A percentile compares a stretch with the other conserved stretches of the same genome.
Evolutionary conservation across 2,797 vertebrate species (phyloP).

Genomic region (Chaenodraco wilsoni): DNA sequence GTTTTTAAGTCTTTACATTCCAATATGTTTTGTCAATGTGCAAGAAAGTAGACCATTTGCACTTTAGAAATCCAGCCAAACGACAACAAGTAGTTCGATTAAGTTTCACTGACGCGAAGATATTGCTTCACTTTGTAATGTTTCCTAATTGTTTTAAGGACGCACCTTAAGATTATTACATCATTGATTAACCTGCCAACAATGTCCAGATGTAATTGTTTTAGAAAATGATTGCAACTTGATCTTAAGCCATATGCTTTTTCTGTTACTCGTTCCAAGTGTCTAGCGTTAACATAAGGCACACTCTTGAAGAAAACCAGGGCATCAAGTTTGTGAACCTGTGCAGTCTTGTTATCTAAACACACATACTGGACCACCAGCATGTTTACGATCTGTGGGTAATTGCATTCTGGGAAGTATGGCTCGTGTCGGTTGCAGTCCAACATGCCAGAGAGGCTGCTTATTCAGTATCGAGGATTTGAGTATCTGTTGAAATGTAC

Average conservation of each 20-base stretch:
- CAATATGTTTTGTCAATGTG: not conserved
- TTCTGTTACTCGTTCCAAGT: not conserved
- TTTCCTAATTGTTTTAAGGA: not conserved
- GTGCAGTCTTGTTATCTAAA: not conserved
- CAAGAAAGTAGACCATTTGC: not conserved
- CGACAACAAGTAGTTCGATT: not conserved
- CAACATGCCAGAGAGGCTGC: constrained; percentile 28
- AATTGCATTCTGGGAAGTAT: not conserved
- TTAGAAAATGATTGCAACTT: no score
- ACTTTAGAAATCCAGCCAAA: not conserved
- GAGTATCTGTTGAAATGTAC: constrained; percentile 27
- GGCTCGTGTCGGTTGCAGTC: not conserved
- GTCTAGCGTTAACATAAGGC: not conserved
- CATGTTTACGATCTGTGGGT: constrained; percentile 18
- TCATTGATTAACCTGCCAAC: not conserved
- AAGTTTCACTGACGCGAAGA: not conserved
- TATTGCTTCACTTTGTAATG: not conserved
- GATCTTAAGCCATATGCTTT: not conserved
- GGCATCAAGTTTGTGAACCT: not conserved
- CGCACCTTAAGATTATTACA: not conserved
- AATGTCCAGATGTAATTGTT: not conserved
- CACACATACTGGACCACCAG: constrained; percentile 6
- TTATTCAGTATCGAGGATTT: constrained; percentile 27
- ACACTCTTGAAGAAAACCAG: not conserved
- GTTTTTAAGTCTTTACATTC: no score